Percentiles rank a stretch among this genome's conserved stretches.
Evolutionary conservation across 2,797 vertebrate genomes (phyloP).

Genomic region (Rhynchonycteris naso): DNA sequence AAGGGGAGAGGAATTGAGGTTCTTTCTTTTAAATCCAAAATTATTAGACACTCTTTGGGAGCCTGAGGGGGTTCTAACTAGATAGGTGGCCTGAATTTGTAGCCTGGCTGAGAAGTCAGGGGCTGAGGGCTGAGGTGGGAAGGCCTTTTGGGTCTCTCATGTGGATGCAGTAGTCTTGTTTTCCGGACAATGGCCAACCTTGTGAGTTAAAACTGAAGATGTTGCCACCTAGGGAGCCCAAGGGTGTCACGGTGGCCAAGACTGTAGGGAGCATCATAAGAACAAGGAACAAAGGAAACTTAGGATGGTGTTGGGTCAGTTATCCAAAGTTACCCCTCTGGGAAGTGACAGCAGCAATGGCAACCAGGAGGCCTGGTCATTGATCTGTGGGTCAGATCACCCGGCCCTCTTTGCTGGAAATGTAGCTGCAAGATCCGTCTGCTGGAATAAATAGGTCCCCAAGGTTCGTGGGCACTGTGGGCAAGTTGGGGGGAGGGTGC

Average conservation of each 20-base stretch:
- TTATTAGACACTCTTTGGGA: background rate
- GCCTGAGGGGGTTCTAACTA: background rate
- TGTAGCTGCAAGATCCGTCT: background rate
- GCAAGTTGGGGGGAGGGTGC: background rate
- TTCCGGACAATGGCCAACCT: background rate
- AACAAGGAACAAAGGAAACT: background rate
- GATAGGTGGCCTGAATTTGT: background rate
- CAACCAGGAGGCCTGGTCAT: background rate
- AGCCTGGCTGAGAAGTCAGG: background rate
- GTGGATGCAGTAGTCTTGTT: background rate
- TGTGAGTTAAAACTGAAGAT: background rate
- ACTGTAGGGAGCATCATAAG: background rate
- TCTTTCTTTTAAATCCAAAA: slow-evolving; percentile 12
- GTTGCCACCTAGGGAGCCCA: background rate
- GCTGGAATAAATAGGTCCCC: background rate
- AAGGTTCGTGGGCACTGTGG: background rate
- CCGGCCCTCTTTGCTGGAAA: background rate
- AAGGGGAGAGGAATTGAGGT: background rate
- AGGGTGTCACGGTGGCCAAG: rapidly evolving
- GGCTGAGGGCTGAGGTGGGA: background rate
- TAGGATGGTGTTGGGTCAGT: background rate
- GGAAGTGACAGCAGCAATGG: background rate
- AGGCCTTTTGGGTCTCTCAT: background rate
- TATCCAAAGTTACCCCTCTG: background rate
- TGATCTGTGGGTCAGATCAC: background rate